These are phyloP conservation scores for Tiphia femorata DNA, from an alignment of 2,888 invertebrate species.

Conservation along the genomic window DNA sequence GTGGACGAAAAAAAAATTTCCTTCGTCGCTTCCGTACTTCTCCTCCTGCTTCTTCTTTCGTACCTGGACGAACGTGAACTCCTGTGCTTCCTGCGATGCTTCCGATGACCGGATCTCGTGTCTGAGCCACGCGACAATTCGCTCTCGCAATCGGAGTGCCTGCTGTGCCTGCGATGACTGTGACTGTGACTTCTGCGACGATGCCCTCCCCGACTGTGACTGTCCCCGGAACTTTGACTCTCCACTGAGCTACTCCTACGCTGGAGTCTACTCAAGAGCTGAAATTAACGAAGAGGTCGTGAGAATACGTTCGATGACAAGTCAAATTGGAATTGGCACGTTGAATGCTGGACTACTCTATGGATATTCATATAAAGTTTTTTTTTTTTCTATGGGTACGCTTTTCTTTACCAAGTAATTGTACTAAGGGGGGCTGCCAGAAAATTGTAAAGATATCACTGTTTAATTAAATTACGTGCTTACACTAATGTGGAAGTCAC, in stretches of 20 bases:
- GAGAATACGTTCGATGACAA: not conserved
- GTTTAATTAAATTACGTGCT: no score
- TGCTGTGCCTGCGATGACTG: conserved; percentile 81
- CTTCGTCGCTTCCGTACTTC: no score
- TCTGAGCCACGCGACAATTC: conserved; percentile 89
- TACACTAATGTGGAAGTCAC: no score
- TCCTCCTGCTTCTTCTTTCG: no score
- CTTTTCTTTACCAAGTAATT: not conserved
- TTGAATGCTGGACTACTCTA: no score
- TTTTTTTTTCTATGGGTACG: not conserved
- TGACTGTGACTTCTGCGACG: conserved; percentile 82
- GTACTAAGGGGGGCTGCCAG: no score
- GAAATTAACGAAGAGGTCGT: not conserved
- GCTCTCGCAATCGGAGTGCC: conserved; percentile 91
- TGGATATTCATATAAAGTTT: no score
- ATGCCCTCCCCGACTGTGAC: conserved; percentile 75
- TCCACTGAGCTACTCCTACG: conserved; percentile 84
- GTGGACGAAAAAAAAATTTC: no score
- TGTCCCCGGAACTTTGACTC: conserved; percentile 90
- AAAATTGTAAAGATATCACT: no score
- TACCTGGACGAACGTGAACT: conserved; percentile 78
- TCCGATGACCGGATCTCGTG: conserved; percentile 77
- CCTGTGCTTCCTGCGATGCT: conserved; percentile 79
- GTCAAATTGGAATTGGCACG: no score
- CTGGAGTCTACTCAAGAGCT: conserved; percentile 66